Percentiles rank a stretch among this genome's conserved stretches.
Evolutionary conservation across 2,113 vertebrate genomes (phyloP).

Genomic region (Ophiodon elongatus): DNA sequence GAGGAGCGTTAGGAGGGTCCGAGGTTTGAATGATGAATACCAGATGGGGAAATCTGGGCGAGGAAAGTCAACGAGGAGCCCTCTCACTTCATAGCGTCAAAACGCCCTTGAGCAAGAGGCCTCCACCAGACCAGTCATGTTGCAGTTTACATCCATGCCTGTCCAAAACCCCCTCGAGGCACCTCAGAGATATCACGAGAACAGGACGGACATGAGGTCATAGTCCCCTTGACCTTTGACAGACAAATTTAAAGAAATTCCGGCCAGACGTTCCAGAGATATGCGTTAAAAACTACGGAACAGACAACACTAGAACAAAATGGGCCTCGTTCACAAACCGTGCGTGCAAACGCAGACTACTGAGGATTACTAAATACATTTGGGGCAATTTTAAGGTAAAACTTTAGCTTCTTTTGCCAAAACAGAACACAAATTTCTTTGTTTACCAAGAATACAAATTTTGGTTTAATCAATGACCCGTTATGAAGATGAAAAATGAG

Average conservation of each 20-base stretch:
- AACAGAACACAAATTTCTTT: no score
- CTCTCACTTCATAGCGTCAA: background rate
- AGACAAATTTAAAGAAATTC: no score
- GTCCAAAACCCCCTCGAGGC: no score
- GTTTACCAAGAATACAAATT: no score
- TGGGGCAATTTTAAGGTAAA: no score
- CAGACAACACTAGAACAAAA: background rate
- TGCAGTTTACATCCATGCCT: background rate
- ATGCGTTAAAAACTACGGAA: background rate
- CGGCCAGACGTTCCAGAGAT: no score
- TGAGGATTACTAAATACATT: no score
- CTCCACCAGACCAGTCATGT: background rate
- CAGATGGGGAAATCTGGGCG: conserved; percentile 10
- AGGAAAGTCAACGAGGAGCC: background rate
- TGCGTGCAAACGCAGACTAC: no score
- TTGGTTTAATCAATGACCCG: no score
- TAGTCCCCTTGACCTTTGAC: background rate
- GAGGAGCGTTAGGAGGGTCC: conserved; percentile 34
- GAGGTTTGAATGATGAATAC: conserved; percentile 38
- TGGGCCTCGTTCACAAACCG: background rate
- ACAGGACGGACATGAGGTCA: background rate
- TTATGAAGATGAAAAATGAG: no score
- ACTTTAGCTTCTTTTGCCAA: no score
- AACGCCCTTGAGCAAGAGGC: background rate
- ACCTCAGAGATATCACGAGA: background rate